Evolutionary conservation across 2,888 invertebrate genomes (phyloP).

Genomic region (Microchrysa polita): DNA sequence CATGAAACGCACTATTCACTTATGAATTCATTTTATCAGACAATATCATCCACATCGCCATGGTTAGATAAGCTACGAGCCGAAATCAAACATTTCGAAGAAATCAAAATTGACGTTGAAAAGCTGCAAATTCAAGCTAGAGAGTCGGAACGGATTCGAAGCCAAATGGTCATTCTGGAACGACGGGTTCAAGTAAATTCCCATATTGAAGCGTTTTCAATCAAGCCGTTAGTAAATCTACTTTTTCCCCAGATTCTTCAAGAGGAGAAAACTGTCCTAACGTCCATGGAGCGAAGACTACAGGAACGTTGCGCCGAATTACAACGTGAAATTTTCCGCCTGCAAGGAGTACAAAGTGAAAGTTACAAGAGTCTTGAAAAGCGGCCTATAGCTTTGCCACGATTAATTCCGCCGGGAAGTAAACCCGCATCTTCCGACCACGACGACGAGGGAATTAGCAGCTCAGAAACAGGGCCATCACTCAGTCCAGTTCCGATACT

Average conservation of each 20-base stretch:
- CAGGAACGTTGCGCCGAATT: slow-evolving; percentile 80
- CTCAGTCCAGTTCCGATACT: slow-evolving; percentile 74
- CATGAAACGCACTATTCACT: not conserved
- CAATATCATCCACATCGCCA: slow-evolving; percentile 72
- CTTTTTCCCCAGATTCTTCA: slow-evolving; percentile 70
- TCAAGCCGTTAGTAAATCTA: not conserved
- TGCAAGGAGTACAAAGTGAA: slow-evolving; percentile 65
- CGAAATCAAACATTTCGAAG: slow-evolving; percentile 81
- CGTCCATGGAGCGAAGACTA: slow-evolving; percentile 77
- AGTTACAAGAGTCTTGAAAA: slow-evolving; percentile 61
- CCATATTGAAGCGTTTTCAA: too few relatives aligned
- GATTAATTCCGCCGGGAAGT: slow-evolving; percentile 59
- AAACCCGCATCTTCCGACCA: slow-evolving; percentile 75
- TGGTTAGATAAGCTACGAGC: slow-evolving; percentile 71
- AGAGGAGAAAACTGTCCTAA: slow-evolving; percentile 79
- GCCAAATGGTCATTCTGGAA: slow-evolving; percentile 76
- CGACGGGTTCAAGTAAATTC: slow-evolving; percentile 73
- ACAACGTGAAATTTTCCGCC: slow-evolving; percentile 73
- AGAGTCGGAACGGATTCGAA: slow-evolving; percentile 75
- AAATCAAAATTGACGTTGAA: slow-evolving; percentile 82
- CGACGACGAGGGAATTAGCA: slow-evolving; percentile 89
- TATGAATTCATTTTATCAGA: slow-evolving; percentile 63
- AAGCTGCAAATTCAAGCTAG: slow-evolving; percentile 75
- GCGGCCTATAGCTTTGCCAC: slow-evolving; percentile 60
- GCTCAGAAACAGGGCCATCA: slow-evolving; percentile 77